These are phyloP conservation scores for Rhabdophis nuchalis DNA, from an alignment of 2,797 vertebrate species.

Conservation along the genomic window DNA sequence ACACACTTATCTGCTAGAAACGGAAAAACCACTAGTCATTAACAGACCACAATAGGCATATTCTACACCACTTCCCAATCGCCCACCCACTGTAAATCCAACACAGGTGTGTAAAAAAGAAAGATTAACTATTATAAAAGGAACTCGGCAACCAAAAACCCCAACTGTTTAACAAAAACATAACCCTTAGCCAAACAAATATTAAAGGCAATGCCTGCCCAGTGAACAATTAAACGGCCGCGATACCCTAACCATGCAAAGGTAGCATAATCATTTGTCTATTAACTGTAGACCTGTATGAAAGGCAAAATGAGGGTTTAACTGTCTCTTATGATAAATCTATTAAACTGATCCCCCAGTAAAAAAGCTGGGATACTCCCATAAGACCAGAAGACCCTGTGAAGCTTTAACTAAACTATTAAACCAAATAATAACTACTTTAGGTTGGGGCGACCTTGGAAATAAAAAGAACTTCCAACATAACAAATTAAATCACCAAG, in stretches of 20 bases:
- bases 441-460: slow-evolving; percentile 70
- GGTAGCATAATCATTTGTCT: slow-evolving; percentile 74
- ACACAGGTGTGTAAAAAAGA: neutral
- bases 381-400: slow-evolving; percentile 73
- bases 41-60: neutral
- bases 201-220: slow-evolving; percentile 67
- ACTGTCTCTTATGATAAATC: slow-evolving; percentile 65
- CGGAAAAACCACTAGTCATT: neutral
- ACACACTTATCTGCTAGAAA: neutral
- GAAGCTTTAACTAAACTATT: slow-evolving; percentile 65
- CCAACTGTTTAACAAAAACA: slow-evolving; percentile 77
- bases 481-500: no score
- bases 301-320: slow-evolving; percentile 63
- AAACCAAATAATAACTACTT: neutral
- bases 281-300: slow-evolving; percentile 72
- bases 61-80: no score
- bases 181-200: slow-evolving; percentile 56
- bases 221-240: slow-evolving; percentile 67
- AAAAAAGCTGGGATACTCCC: slow-evolving; percentile 48
- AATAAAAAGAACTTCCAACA: slow-evolving; percentile 21
- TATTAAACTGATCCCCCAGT: slow-evolving; percentile 68
- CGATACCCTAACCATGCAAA: slow-evolving; percentile 71
- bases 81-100: slow-evolving; percentile 1
- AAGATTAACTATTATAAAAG: slow-evolving; percentile 55
- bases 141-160: slow-evolving; percentile 69